These are phyloP conservation scores for Acleris literana DNA, from an alignment of 2,888 invertebrate species.

Conservation along the genomic window DNA sequence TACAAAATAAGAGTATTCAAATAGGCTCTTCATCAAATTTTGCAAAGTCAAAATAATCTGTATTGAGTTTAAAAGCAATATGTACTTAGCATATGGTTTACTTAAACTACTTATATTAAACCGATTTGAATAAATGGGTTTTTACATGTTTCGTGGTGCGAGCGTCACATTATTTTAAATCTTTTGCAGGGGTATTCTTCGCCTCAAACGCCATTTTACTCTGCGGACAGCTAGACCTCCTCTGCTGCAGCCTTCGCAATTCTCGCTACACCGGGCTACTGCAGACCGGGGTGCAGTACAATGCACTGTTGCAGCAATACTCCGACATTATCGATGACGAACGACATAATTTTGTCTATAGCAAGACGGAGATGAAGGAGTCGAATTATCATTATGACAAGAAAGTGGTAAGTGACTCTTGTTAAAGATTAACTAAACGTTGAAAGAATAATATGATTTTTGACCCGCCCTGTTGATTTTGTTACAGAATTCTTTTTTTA, in stretches of 20 bases:
- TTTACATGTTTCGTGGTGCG: no score
- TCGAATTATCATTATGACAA: conserved; percentile 65
- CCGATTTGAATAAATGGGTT: no score
- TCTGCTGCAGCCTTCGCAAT: conserved; percentile 72
- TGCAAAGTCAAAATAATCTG: no score
- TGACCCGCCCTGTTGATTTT: not conserved
- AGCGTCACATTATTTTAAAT: not conserved
- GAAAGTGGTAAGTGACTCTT: conserved; percentile 47
- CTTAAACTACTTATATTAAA: no score
- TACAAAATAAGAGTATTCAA: no score
- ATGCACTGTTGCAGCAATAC: conserved; percentile 44
- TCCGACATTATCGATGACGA: conserved; percentile 58
- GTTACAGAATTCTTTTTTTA: conserved; percentile 16
- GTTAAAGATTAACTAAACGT: not conserved
- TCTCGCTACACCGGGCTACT: conserved; percentile 66
- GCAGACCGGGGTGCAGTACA: conserved; percentile 53
- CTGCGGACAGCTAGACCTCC: conserved; percentile 73
- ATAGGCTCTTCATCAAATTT: no score
- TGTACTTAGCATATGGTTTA: no score
- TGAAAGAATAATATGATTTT: not conserved
- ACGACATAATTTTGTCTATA: conserved; percentile 62
- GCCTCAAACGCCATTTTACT: conserved; percentile 68
- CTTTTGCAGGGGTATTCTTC: conserved; percentile 66
- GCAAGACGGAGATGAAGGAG: conserved; percentile 52
- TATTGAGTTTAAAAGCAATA: no score